Evolutionary conservation across 2,113 vertebrate genomes (phyloP).

Genomic region (Bujurquina vittata): DNA sequence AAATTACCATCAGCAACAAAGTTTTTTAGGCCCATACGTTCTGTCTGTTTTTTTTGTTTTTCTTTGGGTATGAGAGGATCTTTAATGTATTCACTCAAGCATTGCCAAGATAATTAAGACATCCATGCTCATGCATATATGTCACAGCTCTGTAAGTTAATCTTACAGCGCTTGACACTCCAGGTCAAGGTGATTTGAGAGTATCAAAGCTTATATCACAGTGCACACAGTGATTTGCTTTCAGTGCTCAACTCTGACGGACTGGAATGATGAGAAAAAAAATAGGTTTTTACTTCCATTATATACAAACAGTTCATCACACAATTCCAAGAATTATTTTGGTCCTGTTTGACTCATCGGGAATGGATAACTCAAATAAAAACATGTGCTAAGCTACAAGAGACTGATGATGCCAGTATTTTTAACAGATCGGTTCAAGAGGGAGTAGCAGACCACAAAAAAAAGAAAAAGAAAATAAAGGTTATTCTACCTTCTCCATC

Average conservation of each 20-base stretch:
- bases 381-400: not conserved
- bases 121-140: not conserved
- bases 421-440: not conserved
- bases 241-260: not conserved
- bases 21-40: slow-evolving; percentile 45
- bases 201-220: not conserved
- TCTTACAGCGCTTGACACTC: not conserved
- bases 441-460: not conserved
- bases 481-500: not conserved
- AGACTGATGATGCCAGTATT: not conserved
- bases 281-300: not conserved
- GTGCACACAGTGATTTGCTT: not conserved
- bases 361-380: slow-evolving; percentile 41
- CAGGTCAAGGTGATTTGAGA: not conserved
- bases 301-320: slow-evolving; percentile 5
- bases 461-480: not conserved
- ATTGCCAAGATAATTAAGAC: slow-evolving; percentile 6
- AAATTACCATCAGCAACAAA: slow-evolving; percentile 35
- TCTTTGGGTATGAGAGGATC: not conserved
- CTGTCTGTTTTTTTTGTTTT: not conserved
- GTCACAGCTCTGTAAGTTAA: not conserved
- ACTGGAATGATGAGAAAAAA: not conserved
- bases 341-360: slow-evolving; percentile 13
- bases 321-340: slow-evolving; percentile 1
- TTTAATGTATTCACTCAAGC: slow-evolving; percentile 21